Evolutionary conservation across 2,113 vertebrate species (phyloP), one percentile per base, ranked within the genome.

Genomic region (Chelonoidis abingdonii): DNA sequence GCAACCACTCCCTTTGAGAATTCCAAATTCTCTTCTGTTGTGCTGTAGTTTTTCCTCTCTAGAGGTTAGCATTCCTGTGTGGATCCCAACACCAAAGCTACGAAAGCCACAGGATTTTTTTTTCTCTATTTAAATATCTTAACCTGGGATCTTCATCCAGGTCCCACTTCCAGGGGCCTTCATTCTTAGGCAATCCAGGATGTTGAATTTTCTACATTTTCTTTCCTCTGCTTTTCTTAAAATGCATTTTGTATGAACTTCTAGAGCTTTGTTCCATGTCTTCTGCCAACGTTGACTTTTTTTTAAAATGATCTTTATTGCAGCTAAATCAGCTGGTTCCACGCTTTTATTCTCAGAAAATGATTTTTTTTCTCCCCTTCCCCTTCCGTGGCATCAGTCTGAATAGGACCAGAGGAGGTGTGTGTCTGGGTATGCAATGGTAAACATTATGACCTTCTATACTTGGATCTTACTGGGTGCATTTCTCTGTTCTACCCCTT

Each of bases 371-470:
- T 21, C 6, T 14, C 50, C 54, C 57, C 53, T 10, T 65, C 44
- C 2, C 4, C 13, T 29, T 79, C 11, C 72, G 8, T 49, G n/a
- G 10, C 53, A 44, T 65, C 59, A 65, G 2, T 35, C 72, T 80
- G 65, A 52, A 80, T 4, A 19, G 10, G 5, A 1, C 35, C 49
- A 38, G 17, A 38, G 25, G 7, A 59, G 9, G 24, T 3, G 0
- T 59, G 2, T 72, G 2, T 47, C 27, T 89, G 54, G 9, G 35
- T 12, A 80, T 22, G 17, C 3, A 1, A 1, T 78, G 5, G 22
- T 57, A 27, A 5, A 11, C 56, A 57, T 53, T 92, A 84, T 95
- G 91, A 95, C 93, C 89, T 95, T 95, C 92, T 96, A 91, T 57
- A 47, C 29, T 31, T n/a, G 65, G 38, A 76, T 78, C 75, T 87